Conservation (phyloP, 2,113 vertebrate species). For the Pteropus alecto region DNA sequence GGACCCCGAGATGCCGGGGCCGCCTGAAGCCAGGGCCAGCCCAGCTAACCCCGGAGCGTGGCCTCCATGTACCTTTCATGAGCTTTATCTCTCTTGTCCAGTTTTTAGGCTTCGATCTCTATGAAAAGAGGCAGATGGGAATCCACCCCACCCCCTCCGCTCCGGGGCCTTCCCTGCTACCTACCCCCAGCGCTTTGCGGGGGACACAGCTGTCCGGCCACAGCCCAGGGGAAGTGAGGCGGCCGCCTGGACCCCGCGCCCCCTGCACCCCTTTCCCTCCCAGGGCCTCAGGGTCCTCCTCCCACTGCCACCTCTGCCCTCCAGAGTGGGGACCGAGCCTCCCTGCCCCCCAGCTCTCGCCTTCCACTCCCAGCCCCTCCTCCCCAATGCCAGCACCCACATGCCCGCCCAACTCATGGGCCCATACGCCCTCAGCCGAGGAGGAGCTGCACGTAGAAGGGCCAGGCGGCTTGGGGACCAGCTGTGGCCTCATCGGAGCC, state of each 20-base stretch:
- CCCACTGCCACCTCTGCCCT: no score
- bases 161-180: background rate
- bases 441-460: no score
- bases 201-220: background rate
- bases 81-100: background rate
- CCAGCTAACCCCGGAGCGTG: background rate
- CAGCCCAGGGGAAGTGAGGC: no score
- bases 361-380: no score
- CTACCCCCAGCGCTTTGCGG: background rate
- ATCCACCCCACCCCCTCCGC: rapidly evolving
- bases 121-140: background rate
- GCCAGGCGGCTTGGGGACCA: background rate
- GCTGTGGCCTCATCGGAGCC: background rate
- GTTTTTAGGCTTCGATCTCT: background rate
- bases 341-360: no score
- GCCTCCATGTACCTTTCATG: background rate
- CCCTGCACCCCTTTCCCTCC: background rate
- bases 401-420: no score
- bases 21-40: background rate
- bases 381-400: no score
- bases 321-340: background rate
- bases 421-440: no score
- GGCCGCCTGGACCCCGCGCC: background rate
- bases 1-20: background rate
- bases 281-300: background rate